These are phyloP conservation scores for Drosophila takahashii DNA, from an alignment of 1,140 invertebrate species.

Conservation along the genomic window DNA sequence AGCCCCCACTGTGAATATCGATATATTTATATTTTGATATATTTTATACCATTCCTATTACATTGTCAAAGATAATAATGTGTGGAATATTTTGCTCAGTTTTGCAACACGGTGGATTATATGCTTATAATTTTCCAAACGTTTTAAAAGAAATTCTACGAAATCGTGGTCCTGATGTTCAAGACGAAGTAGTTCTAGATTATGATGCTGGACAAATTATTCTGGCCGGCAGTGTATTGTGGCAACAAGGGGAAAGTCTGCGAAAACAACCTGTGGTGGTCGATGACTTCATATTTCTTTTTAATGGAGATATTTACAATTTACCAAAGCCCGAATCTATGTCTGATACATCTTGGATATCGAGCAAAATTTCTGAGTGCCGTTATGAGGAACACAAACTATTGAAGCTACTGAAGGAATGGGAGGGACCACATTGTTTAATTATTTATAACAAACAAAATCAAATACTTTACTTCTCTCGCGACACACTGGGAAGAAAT, in stretches of 20 bases:
- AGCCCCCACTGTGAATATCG: no score
- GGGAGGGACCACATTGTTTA: slow-evolving; percentile 94
- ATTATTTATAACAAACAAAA: slow-evolving; percentile 90
- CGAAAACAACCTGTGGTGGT: slow-evolving; percentile 87
- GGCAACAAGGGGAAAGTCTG: slow-evolving; percentile 88
- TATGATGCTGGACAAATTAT: slow-evolving; percentile 49
- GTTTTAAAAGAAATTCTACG: slow-evolving; percentile 17
- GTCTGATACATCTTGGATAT: slow-evolving; percentile 57
- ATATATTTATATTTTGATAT: no score
- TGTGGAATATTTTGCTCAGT: slow-evolving; percentile 66
- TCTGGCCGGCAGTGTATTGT: slow-evolving; percentile 87
- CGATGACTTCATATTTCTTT: slow-evolving; percentile 88
- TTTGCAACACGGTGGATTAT: neutral
- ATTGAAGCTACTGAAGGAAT: slow-evolving; percentile 42
- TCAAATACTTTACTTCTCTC: slow-evolving; percentile 91
- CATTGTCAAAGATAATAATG: no score
- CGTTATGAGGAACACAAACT: slow-evolving; percentile 15
- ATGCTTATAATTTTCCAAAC: neutral
- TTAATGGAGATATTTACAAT: slow-evolving; percentile 93
- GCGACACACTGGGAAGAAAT: slow-evolving; percentile 94
- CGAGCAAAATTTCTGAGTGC: slow-evolving; percentile 32
- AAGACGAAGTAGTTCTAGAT: slow-evolving; percentile 18
- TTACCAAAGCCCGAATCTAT: slow-evolving; percentile 69
- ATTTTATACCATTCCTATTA: no score
- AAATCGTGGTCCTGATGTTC: slow-evolving; percentile 60